phyloP scores from a whole-genome alignment of 1,140 invertebrate species.

The Pseudomyrmex dendroicus region DNA sequence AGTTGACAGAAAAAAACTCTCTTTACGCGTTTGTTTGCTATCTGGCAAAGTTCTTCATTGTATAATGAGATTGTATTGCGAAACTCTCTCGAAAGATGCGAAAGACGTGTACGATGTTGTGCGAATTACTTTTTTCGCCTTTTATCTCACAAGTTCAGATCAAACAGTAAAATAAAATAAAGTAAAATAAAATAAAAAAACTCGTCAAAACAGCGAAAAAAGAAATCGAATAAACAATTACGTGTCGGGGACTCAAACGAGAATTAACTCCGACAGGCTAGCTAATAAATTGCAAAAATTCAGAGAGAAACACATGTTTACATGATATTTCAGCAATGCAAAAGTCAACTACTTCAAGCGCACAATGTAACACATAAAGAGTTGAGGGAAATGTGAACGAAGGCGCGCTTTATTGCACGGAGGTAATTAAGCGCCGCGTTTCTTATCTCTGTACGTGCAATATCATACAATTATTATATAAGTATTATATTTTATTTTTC shows the following conservation, averaged over 20 bases:
- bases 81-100: too few species aligned
- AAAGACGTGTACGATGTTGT: too few species aligned
- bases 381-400: background rate
- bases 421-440: background rate
- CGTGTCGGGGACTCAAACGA: background rate
- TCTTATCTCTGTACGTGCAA: constrained; percentile 4
- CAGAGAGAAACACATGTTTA: background rate
- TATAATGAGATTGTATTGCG: too few species aligned
- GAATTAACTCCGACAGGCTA: background rate
- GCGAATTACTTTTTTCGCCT: too few species aligned
- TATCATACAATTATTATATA: constrained; percentile 21
- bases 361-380: background rate
- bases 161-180: background rate
- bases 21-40: too few species aligned
- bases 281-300: constrained; percentile 1
- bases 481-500: constrained; percentile 17
- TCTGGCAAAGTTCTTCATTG: too few species aligned
- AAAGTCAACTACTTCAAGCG: constrained; percentile 8
- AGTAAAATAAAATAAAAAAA: background rate
- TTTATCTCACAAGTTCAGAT: too few species aligned
- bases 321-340: background rate
- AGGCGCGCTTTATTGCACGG: background rate
- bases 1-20: background rate
- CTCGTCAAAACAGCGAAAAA: background rate
- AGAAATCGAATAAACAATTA: background rate